These are phyloP conservation scores for Colletes collaris DNA, from an alignment of 2,888 invertebrate genomes.

Conservation along the genomic window DNA sequence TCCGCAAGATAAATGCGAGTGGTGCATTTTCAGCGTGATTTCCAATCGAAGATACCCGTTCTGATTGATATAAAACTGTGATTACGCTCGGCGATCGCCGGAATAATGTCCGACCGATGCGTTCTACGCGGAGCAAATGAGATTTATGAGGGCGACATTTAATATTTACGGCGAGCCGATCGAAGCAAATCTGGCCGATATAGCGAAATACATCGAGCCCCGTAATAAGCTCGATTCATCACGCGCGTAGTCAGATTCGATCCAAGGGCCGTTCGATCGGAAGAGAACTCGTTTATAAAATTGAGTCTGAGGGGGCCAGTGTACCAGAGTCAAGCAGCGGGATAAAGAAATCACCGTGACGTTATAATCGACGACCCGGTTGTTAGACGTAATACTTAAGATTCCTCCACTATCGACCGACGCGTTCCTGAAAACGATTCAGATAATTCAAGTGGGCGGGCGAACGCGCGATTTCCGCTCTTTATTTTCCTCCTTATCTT, in stretches of 20 bases:
- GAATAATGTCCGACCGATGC: slow-evolving; percentile 41
- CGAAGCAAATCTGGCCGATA: slow-evolving; percentile 39
- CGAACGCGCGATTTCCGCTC: slow-evolving; percentile 34
- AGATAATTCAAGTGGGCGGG: slow-evolving; percentile 33
- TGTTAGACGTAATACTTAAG: slow-evolving; percentile 18
- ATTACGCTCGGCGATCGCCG: slow-evolving; percentile 19
- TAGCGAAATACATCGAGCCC: slow-evolving; percentile 17
- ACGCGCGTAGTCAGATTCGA: slow-evolving; percentile 29
- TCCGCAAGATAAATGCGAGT: slow-evolving; percentile 1
- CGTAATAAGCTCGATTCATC: slow-evolving; percentile 56
- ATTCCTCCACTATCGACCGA: slow-evolving; percentile 1
- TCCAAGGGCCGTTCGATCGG: slow-evolving; percentile 19
- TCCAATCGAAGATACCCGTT: slow-evolving; percentile 9
- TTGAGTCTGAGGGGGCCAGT: background rate
- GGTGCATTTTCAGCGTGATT: slow-evolving; percentile 7
- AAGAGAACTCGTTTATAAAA: slow-evolving; percentile 34
- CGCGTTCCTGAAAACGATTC: slow-evolving; percentile 20
- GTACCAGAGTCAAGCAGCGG: background rate
- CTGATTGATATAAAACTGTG: slow-evolving; percentile 45
- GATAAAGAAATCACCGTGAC: background rate
- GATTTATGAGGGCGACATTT: slow-evolving; percentile 48
- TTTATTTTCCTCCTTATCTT: slow-evolving; percentile 33
- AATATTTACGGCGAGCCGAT: slow-evolving; percentile 48
- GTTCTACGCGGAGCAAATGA: slow-evolving; percentile 35
- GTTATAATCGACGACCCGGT: slow-evolving; percentile 8